A percentile compares a stretch with the other conserved stretches of the same genome.
Conservation (phyloP, 2,888 invertebrate species). For the Hoplodrina blanda region DNA sequence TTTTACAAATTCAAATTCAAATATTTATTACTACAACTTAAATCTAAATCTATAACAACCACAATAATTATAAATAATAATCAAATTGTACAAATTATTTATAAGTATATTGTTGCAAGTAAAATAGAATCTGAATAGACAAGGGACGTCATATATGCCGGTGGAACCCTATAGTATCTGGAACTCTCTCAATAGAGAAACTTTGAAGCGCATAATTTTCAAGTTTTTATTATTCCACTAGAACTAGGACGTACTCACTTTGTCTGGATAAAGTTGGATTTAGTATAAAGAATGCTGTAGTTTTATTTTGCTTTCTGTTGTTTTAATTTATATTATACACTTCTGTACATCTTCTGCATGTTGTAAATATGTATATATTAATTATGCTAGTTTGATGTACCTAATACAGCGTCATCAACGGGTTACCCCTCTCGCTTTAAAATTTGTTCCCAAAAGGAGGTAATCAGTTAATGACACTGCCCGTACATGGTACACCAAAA, state of each 20-base stretch:
- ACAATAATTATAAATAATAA: too few relatives aligned
- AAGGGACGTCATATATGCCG: conserved; percentile 57
- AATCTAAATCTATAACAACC: too few relatives aligned
- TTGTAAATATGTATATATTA: too few relatives aligned
- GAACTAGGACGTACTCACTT: conserved; percentile 52
- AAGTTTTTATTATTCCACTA: conserved; percentile 67
- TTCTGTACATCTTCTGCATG: not conserved
- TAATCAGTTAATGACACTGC: too few relatives aligned
- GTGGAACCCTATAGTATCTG: conserved; percentile 59
- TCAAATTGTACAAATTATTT: too few relatives aligned
- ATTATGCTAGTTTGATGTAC: too few relatives aligned
- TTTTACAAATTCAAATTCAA: too few relatives aligned
- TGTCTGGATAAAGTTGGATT: conserved; percentile 55
- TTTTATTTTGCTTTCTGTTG: conserved; percentile 36
- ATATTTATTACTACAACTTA: too few relatives aligned
- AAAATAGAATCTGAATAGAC: conserved; percentile 57
- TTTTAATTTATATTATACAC: conserved; percentile 5
- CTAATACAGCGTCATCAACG: too few relatives aligned
- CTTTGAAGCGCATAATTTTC: conserved; percentile 70
- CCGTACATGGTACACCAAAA: too few relatives aligned
- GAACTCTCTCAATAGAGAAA: conserved; percentile 66
- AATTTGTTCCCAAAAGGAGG: too few relatives aligned
- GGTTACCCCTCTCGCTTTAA: too few relatives aligned
- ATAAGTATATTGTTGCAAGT: conserved; percentile 32
- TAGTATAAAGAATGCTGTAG: conserved; percentile 38